Conservation (phyloP, 2,888 invertebrate genomes). For the Pseudococcus jackbeardsleyi region DNA sequence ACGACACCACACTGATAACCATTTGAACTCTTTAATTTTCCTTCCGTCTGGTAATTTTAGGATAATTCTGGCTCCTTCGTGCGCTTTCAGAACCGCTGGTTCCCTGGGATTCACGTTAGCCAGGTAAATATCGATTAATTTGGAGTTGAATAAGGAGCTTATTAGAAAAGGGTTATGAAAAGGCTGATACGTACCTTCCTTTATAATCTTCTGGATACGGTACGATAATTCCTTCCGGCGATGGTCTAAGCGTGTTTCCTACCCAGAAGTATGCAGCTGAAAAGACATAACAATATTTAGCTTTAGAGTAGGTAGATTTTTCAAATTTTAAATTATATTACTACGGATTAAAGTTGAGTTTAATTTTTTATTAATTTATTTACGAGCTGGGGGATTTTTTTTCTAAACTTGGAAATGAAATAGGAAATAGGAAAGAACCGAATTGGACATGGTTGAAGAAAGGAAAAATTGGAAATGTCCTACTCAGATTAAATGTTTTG, state of each 20-base stretch:
- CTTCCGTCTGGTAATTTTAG: slow-evolving; percentile 86
- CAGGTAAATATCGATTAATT: slow-evolving; percentile 1
- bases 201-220: slow-evolving; percentile 88
- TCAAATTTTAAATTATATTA: background rate
- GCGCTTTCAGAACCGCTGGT: slow-evolving; percentile 81
- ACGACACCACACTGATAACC: slow-evolving; percentile 93
- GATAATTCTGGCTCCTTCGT: slow-evolving; percentile 84
- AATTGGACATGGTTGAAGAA: too few species aligned
- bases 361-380: too few species aligned
- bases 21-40: slow-evolving; percentile 88
- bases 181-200: slow-evolving; percentile 76
- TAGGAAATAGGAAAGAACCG: too few species aligned
- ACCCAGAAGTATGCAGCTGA: slow-evolving; percentile 92
- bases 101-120: slow-evolving; percentile 74
- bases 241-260: slow-evolving; percentile 83
- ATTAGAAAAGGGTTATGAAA: background rate
- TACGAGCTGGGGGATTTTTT: too few species aligned
- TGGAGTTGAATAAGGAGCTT: background rate
- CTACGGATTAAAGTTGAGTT: too few species aligned
- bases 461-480: too few species aligned
- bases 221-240: slow-evolving; percentile 85
- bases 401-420: too few species aligned
- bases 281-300: slow-evolving; percentile 62
- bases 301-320: background rate
- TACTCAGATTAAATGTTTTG: too few species aligned